These are phyloP conservation scores for Brachyhypopomus occidentalis DNA, from an alignment of 2,113 vertebrate species.

Conservation along the genomic window DNA sequence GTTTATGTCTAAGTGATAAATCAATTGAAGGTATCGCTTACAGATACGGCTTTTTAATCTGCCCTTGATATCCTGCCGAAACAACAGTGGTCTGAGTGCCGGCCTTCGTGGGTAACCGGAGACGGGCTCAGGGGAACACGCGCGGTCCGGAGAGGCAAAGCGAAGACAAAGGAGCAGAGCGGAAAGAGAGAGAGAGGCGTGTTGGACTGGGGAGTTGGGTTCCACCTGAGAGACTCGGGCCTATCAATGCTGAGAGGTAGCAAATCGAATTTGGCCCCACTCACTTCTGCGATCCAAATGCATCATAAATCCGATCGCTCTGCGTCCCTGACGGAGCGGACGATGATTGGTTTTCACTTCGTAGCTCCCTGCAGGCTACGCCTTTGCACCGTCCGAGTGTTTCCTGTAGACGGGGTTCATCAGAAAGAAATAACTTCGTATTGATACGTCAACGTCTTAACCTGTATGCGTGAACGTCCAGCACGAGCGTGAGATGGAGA, in stretches of 20 bases:
- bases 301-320: conserved; percentile 76
- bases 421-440: conserved; percentile 17
- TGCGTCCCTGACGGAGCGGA: conserved; percentile 67
- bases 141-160: conserved; percentile 25
- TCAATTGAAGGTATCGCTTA: conserved; percentile 63
- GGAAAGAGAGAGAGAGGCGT: conserved; percentile 36
- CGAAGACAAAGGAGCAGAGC: conserved; percentile 41
- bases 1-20: conserved; percentile 56
- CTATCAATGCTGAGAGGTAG: conserved; percentile 74
- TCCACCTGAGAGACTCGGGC: conserved; percentile 74
- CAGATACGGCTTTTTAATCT: conserved; percentile 68
- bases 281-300: conserved; percentile 71
- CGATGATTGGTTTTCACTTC: conserved; percentile 66
- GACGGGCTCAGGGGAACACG: conserved; percentile 35
- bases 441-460: conserved; percentile 35
- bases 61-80: conserved; percentile 52
- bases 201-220: conserved; percentile 58
- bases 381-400: neutral
- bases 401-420: conserved; percentile 38
- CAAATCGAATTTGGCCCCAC: conserved; percentile 74
- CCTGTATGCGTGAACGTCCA: neutral
- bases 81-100: conserved; percentile 49
- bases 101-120: conserved; percentile 50
- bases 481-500: neutral
- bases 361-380: conserved; percentile 50